Base-by-base conservation (phyloP, 2,888 invertebrate species). In the Parnassius glacialis region DNA sequence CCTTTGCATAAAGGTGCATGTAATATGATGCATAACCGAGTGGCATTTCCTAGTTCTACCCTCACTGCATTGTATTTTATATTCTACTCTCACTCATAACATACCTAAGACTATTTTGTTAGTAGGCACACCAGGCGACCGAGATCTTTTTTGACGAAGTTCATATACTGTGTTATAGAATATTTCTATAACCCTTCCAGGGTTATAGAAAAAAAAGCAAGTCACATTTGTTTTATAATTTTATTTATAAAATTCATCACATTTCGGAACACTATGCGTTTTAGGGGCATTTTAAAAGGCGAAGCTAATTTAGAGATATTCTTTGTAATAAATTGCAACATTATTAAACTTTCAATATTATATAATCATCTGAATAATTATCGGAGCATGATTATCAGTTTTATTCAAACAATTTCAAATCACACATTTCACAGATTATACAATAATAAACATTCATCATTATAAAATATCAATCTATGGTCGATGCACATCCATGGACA, bases 251-350 rank as follows among this genome's bases (percentile, higher is more conserved):
- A 73, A 71, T 55, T 68, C 68, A 76, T 75, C 75, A 74, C 73
- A 76, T 69, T 69, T 69, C 65, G 68, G 74, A 74, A 74, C 72
- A 73, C 75, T 76, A 76, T 74, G 72, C 73, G 67, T 71, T 65
- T 43, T 67, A 69, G 65, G 70, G 73, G 73, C 70, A 68, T 62
- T 69, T 66, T 62, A 61, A 68, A 74, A 74, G 74, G 74, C 74
- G 62, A 76, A 74, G 75, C 74, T 74, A 70, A 68, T 57, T 65
- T 60, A 57, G 47, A 48, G 62, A 61, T 66, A 66, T 63, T 59
- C 59, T 47, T 52, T 45, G 7, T 34, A 57, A 52, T 41, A 61
- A 57, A 52, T 59, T 9, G 44, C 47, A 65, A 59, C 61, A 58
- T 57, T 54, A 54, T 52, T 60, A 62, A 62, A 57, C 48, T 48